A percentile compares a stretch with the other conserved stretches of the same genome.
phyloP scores from a whole-genome alignment of 2,888 invertebrate species.

The Rotaria socialis region DNA sequence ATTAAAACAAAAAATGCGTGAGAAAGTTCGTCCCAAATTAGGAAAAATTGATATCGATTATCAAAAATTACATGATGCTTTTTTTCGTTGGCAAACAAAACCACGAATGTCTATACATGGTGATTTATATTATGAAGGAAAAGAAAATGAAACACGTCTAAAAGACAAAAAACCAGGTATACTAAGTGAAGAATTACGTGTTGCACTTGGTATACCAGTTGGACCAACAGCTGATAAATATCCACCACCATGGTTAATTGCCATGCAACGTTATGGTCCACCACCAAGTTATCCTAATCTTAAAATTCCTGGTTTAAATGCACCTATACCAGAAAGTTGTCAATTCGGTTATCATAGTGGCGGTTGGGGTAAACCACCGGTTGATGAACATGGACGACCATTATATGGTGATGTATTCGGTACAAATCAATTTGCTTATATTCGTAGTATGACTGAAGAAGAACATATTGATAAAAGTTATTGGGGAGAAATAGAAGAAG shows the following conservation, averaged over 20 bases:
- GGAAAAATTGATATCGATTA: slow-evolving; percentile 99
- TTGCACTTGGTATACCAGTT: slow-evolving; percentile 95
- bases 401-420: slow-evolving; percentile 98
- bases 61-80: slow-evolving; percentile 96
- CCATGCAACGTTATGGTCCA: slow-evolving; percentile 95
- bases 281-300: slow-evolving; percentile 97
- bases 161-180: slow-evolving; percentile 98
- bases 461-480: slow-evolving; percentile 60
- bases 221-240: slow-evolving; percentile 69
- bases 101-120: slow-evolving; percentile 97
- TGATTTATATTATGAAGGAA: slow-evolving; percentile 95
- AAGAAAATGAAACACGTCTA: slow-evolving; percentile 92
- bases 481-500: slow-evolving; percentile 63
- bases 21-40: slow-evolving; percentile 88
- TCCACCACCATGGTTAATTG: slow-evolving; percentile 91
- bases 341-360: slow-evolving; percentile 98
- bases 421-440: slow-evolving; percentile 60
- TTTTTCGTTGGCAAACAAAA: slow-evolving; percentile 98
- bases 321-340: slow-evolving; percentile 91
- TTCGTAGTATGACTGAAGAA: slow-evolving; percentile 67
- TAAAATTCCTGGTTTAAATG: slow-evolving; percentile 93
- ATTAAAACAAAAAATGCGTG: slow-evolving; percentile 88
- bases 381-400: slow-evolving; percentile 93
- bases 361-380: slow-evolving; percentile 99
- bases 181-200: slow-evolving; percentile 85